Percentiles rank a stretch among this genome's conserved stretches.
phyloP scores from a whole-genome alignment of 2,888 invertebrate species.

The Melieria crassipennis region DNA sequence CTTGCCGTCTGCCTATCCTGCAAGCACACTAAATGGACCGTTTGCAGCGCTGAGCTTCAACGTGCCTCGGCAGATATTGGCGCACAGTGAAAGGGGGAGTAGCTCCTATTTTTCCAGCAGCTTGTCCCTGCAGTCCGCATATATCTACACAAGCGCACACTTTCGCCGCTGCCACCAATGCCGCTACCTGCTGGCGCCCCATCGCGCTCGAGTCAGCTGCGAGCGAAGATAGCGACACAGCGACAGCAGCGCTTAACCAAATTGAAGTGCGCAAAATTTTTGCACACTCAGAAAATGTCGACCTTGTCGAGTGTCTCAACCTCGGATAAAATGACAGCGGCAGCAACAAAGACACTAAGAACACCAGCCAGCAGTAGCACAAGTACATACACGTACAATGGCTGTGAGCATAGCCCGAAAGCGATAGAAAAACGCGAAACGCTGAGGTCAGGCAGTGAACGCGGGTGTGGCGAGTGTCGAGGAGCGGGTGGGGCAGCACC shows the following conservation, averaged over 20 bases:
- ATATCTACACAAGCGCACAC: neutral
- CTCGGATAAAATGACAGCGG: constrained; percentile 15
- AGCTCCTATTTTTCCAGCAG: neutral
- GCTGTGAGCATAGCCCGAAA: too few relatives aligned
- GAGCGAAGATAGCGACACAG: neutral
- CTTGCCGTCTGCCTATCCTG: too few relatives aligned
- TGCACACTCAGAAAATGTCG: constrained; percentile 37
- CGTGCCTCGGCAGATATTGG: too few relatives aligned
- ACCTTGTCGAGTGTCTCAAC: constrained; percentile 45
- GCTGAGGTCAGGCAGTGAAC: too few relatives aligned
- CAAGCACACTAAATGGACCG: too few relatives aligned
- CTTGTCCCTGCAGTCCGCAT: neutral
- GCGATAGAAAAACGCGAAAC: too few relatives aligned
- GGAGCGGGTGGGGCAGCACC: too few relatives aligned
- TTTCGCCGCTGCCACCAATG: neutral
- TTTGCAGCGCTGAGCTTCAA: too few relatives aligned
- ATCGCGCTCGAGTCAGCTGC: neutral
- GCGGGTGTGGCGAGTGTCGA: too few relatives aligned
- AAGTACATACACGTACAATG: too few relatives aligned
- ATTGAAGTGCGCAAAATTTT: constrained; percentile 31
- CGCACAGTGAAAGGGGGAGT: too few relatives aligned
- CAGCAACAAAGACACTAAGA: constrained; percentile 18
- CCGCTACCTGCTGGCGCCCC: neutral
- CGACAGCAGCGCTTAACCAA: neutral
- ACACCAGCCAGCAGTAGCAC: neutral